Evolutionary conservation across 92 coral and sea anemone genomes (phyloP).

Genomic region (Zoanthus sociatus): DNA sequence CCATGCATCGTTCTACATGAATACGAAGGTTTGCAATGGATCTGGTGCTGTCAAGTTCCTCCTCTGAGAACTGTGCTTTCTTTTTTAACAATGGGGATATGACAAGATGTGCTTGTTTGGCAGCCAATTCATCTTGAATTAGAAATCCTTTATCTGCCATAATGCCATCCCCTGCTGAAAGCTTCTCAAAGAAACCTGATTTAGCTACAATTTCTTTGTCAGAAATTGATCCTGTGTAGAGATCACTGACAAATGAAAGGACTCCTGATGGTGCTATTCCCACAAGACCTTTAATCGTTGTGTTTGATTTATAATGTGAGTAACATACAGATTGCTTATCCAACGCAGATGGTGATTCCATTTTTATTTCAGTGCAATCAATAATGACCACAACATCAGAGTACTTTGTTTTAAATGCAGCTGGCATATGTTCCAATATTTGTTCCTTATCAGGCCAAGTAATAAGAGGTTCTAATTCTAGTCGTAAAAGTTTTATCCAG

Average conservation of each 20-base stretch:
- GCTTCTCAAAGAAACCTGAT: conserved; percentile 64
- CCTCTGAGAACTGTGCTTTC: conserved; percentile 64
- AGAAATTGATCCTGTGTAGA: conserved; percentile 68
- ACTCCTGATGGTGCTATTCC: conserved; percentile 76
- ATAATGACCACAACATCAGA: conserved; percentile 69
- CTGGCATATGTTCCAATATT: conserved; percentile 68
- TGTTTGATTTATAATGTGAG: conserved; percentile 65
- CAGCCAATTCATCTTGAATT: conserved; percentile 66
- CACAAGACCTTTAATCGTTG: conserved; percentile 71
- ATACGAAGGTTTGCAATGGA: conserved; percentile 56
- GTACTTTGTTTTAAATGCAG: conserved; percentile 59
- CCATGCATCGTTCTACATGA: conserved; percentile 5
- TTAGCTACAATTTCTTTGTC: conserved; percentile 60
- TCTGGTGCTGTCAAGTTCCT: conserved; percentile 53
- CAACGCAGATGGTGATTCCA: conserved; percentile 74
- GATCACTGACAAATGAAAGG: conserved; percentile 67
- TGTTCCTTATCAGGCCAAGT: conserved; percentile 74
- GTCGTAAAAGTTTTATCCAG: conserved; percentile 61
- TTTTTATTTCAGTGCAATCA: conserved; percentile 73
- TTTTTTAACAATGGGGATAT: conserved; percentile 61
- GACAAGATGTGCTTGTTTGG: conserved; percentile 63
- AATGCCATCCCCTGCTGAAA: conserved; percentile 61
- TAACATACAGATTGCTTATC: conserved; percentile 65
- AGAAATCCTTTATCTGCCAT: conserved; percentile 76
- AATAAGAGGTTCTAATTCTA: conserved; percentile 65